These are phyloP conservation scores for Bovichtus variegatus DNA, from an alignment of 2,797 vertebrate species.

Conservation along the genomic window DNA sequence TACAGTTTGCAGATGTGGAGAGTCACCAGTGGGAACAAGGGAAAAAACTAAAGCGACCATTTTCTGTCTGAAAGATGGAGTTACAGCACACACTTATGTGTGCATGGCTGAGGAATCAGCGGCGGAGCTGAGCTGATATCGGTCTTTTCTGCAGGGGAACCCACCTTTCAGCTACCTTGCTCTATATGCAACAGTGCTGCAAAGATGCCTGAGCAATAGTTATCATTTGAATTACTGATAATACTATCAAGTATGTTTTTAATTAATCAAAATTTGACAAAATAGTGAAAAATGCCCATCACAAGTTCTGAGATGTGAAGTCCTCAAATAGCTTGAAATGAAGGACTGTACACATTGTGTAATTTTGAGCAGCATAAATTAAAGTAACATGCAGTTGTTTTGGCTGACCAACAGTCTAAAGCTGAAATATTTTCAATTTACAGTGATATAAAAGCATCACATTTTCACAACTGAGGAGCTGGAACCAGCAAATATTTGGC, in stretches of 20 bases:
- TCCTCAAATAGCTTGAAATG: too few relatives aligned
- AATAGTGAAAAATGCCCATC: not conserved
- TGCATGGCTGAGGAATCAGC: not conserved
- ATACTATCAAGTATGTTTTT: not conserved
- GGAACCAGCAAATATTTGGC: not conserved
- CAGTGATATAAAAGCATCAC: not conserved
- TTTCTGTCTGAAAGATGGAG: constrained; percentile 22
- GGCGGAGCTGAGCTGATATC: not conserved
- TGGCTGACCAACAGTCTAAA: too few relatives aligned
- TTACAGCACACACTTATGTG: not conserved
- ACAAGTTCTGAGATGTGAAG: not conserved
- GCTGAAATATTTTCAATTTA: not conserved
- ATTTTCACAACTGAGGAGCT: not conserved
- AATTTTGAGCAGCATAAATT: too few relatives aligned
- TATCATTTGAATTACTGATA: not conserved
- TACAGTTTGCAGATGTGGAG: constrained; percentile 12
- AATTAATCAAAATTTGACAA: not conserved
- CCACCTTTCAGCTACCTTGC: not conserved
- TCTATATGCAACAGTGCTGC: not conserved
- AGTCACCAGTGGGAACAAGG: constrained; percentile 11
- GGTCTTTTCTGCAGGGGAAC: not conserved
- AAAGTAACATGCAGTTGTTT: too few relatives aligned
- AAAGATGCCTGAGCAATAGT: not conserved
- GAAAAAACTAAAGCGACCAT: constrained; percentile 14
- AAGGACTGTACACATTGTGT: too few relatives aligned